Evolutionary conservation across 2,113 vertebrate species (phyloP).

Genomic region (Scomber scombrus): DNA sequence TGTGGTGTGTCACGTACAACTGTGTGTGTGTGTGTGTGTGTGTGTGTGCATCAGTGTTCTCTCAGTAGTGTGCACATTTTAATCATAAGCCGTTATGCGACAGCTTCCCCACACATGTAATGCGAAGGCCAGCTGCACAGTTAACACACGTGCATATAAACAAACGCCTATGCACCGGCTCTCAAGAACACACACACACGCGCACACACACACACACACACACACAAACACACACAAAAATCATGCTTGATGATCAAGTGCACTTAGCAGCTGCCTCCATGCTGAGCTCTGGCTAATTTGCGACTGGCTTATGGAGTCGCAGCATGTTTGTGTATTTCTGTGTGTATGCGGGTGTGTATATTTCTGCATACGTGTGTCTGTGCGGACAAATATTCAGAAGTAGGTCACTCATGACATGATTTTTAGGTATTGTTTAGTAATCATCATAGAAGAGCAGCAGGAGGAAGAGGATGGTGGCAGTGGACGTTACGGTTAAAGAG

Average conservation of each 20-base stretch:
- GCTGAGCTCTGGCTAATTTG: conserved; percentile 7
- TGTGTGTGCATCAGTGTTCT: neutral
- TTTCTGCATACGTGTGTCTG: neutral
- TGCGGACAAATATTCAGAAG: conserved; percentile 9
- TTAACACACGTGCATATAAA: neutral
- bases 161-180: neutral
- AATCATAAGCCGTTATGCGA: neutral
- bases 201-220: neutral
- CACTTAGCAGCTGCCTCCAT: conserved; percentile 17
- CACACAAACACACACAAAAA: conserved; percentile 10
- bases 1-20: neutral
- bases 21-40: neutral
- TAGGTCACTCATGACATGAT: conserved; percentile 33
- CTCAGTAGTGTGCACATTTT: neutral
- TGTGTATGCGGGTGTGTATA: neutral
- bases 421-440: conserved; percentile 2
- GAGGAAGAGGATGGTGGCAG: too few species aligned
- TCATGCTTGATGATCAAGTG: conserved; percentile 18
- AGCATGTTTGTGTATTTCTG: conserved; percentile 16
- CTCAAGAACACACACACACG: conserved; percentile 1
- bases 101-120: neutral
- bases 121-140: neutral
- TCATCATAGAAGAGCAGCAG: neutral
- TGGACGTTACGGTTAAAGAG: too few species aligned
- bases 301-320: neutral